Evolutionary conservation across 1,140 invertebrate species (phyloP).

Genomic region (Ladona fulva): DNA sequence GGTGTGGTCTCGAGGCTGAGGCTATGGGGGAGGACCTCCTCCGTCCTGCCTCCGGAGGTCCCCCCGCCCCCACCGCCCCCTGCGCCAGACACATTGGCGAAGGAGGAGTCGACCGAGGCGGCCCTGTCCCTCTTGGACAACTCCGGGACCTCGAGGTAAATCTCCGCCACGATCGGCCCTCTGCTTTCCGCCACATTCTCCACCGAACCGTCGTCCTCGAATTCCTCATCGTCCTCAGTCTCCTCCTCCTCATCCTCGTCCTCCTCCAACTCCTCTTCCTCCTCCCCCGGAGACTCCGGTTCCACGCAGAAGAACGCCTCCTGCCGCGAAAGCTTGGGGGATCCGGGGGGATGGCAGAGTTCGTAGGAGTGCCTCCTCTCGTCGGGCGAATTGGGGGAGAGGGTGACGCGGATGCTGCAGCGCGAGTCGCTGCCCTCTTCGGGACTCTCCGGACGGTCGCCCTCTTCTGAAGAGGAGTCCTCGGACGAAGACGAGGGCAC

Average conservation of each 20-base stretch:
- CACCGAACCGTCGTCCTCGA: conserved; percentile 45
- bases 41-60: conserved; percentile 29
- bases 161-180: conserved; percentile 55
- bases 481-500: conserved; percentile 40
- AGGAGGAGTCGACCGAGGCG: conserved; percentile 74
- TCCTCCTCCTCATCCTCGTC: conserved; percentile 38
- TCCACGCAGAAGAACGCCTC: conserved; percentile 64
- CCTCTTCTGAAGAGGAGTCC: conserved; percentile 37
- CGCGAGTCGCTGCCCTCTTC: conserved; percentile 25
- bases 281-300: conserved; percentile 16
- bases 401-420: conserved; percentile 56
- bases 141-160: conserved; percentile 72
- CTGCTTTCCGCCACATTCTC: conserved; percentile 34
- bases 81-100: conserved; percentile 56
- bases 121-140: conserved; percentile 63
- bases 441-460: conserved; percentile 29
- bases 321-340: conserved; percentile 59
- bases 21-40: conserved; percentile 1
- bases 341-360: conserved; percentile 34
- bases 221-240: conserved; percentile 48
- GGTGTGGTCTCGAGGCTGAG: conserved; percentile 1
- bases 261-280: conserved; percentile 35
- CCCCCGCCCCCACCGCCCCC: conserved; percentile 53
- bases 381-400: conserved; percentile 47
- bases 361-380: conserved; percentile 34